These are phyloP conservation scores for Caenorhabditis briggsae DNA, from an alignment of 1,140 invertebrate genomes.

Conservation along the genomic window DNA sequence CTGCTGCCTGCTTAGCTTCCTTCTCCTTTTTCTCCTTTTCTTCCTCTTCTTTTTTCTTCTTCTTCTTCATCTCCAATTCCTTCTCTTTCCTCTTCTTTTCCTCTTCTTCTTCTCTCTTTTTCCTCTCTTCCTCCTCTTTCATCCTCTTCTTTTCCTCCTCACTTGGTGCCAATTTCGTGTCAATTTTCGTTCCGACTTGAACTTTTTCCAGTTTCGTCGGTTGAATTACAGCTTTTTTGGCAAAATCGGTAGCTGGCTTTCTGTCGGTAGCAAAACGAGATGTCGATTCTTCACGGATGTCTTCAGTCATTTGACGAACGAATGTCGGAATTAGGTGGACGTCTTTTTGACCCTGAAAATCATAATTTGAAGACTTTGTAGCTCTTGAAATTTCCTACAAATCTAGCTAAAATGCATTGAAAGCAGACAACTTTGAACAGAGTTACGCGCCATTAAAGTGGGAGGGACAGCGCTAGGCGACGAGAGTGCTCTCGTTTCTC, in stretches of 20 bases:
- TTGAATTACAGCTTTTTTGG: constrained; percentile 72
- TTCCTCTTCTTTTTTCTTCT: constrained; percentile 60
- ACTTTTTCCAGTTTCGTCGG: constrained; percentile 68
- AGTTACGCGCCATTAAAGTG: too few relatives aligned
- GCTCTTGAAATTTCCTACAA: background rate
- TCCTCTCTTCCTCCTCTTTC: constrained; percentile 6
- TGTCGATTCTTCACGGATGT: constrained; percentile 57
- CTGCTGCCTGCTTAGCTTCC: background rate
- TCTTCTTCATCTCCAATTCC: constrained; percentile 58
- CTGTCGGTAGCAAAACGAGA: constrained; percentile 56
- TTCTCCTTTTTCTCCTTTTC: constrained; percentile 30
- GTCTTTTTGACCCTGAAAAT: constrained; percentile 62
- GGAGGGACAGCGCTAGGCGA: too few relatives aligned
- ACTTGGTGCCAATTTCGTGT: constrained; percentile 28
- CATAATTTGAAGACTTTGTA: background rate
- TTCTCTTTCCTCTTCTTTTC: constrained; percentile 31
- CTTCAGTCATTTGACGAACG: constrained; percentile 63
- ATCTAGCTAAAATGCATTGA: too few relatives aligned
- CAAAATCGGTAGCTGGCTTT: constrained; percentile 72
- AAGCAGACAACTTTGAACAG: too few relatives aligned
- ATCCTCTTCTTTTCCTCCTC: constrained; percentile 37
- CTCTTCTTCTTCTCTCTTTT: constrained; percentile 15
- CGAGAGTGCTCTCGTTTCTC: background rate
- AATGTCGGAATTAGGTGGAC: constrained; percentile 63
- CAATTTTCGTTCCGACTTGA: constrained; percentile 52